These are phyloP conservation scores for Nasua narica DNA, from an alignment of 2,797 vertebrate species.

Conservation along the genomic window DNA sequence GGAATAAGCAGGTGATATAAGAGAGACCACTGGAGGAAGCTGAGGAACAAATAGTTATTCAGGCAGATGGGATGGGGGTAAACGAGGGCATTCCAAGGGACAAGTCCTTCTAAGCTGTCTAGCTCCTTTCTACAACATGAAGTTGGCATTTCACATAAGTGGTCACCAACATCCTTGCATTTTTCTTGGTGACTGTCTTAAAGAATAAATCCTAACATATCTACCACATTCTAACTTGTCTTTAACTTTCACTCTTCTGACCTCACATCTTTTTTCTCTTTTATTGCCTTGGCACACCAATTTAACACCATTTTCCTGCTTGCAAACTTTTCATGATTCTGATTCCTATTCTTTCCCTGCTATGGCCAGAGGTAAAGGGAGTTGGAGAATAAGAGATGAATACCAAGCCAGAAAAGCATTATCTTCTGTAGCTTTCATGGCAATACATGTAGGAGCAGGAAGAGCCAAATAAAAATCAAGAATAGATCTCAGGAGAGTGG, in stretches of 20 bases:
- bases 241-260: neutral
- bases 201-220: neutral
- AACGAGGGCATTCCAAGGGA: neutral
- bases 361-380: neutral
- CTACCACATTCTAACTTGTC: neutral
- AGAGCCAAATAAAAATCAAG: neutral
- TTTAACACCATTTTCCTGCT: neutral
- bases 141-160: neutral
- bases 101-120: neutral
- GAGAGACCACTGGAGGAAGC: neutral
- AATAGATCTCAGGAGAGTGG: neutral
- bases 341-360: neutral
- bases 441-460: neutral
- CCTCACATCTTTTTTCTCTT: accelerated
- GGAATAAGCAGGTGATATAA: neutral
- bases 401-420: neutral
- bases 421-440: neutral
- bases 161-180: neutral
- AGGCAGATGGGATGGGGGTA: neutral
- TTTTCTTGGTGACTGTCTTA: neutral
- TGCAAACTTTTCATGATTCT: neutral
- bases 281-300: neutral
- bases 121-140: neutral
- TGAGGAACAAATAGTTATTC: neutral
- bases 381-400: neutral